These are phyloP conservation scores for Vanessa tameamea DNA, from an alignment of 1,140 invertebrate genomes.

Conservation along the genomic window DNA sequence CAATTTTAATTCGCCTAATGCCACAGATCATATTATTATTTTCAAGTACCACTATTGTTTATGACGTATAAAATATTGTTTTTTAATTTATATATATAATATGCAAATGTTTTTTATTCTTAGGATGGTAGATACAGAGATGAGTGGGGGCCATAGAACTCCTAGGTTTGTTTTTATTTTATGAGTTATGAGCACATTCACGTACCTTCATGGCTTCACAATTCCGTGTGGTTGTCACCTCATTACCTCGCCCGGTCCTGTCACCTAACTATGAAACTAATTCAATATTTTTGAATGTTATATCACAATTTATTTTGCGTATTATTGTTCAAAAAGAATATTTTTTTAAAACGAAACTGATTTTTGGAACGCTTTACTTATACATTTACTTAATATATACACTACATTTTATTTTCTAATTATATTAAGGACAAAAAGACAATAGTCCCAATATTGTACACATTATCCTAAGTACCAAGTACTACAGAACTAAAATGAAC, in stretches of 20 bases:
- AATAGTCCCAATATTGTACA: no score
- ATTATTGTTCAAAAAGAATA: conserved; percentile 8
- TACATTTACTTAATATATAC: no score
- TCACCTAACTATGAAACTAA: conserved; percentile 28
- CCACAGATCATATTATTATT: background rate
- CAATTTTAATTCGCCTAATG: background rate
- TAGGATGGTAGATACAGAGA: conserved; percentile 84
- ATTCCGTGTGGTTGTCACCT: conserved; percentile 49
- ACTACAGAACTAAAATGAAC: no score
- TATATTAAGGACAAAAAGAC: no score
- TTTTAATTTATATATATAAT: conserved; percentile 38
- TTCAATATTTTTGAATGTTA: conserved; percentile 2
- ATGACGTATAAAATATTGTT: conserved; percentile 9
- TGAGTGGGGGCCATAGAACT: conserved; percentile 82
- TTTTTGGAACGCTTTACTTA: background rate
- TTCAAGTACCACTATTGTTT: background rate
- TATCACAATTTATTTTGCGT: conserved; percentile 27
- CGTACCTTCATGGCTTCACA: conserved; percentile 54
- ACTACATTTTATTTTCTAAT: no score
- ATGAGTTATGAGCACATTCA: conserved; percentile 75
- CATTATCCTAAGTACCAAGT: no score
- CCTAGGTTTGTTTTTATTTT: conserved; percentile 83
- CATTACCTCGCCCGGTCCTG: conserved; percentile 24
- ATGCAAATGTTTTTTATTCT: conserved; percentile 68
- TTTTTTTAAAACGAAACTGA: background rate